Conservation (phyloP, 1,140 invertebrate genomes). For the Carposina sasakii region DNA sequence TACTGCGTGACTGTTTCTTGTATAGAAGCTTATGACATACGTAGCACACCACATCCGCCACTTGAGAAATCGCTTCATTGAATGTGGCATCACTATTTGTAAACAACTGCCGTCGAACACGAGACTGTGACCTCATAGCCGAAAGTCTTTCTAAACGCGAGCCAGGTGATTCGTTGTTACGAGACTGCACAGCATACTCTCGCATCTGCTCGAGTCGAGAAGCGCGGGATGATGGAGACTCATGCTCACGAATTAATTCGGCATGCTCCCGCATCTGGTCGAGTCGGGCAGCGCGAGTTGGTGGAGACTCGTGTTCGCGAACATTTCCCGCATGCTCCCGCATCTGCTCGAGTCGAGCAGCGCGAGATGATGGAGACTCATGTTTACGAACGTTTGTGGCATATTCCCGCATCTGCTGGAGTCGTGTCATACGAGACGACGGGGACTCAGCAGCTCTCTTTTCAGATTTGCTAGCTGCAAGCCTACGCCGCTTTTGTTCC, state of each 20-base stretch:
- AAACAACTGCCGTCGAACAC: constrained; percentile 4
- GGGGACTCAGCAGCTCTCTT: not conserved
- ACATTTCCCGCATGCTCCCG: not conserved
- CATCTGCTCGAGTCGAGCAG: not conserved
- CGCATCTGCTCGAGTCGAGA: not conserved
- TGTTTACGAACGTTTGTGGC: too few species aligned
- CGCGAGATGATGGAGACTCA: not conserved
- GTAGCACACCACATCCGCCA: constrained; percentile 1
- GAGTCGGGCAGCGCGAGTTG: not conserved
- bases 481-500: not conserved
- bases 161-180: not conserved
- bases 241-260: not conserved
- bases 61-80: not conserved
- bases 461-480: not conserved
- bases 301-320: not conserved
- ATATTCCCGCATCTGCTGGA: too few species aligned
- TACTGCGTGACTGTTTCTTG: constrained; percentile 2
- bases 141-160: not conserved
- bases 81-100: not conserved
- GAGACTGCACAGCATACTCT: not conserved
- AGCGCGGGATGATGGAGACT: not conserved
- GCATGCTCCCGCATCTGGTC: constrained; percentile 1
- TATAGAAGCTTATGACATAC: constrained; percentile 7
- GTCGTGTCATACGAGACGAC: not conserved
- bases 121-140: constrained; percentile 1